Conservation (phyloP, 2,797 vertebrate species). For the Anolis apletophallus region DNA sequence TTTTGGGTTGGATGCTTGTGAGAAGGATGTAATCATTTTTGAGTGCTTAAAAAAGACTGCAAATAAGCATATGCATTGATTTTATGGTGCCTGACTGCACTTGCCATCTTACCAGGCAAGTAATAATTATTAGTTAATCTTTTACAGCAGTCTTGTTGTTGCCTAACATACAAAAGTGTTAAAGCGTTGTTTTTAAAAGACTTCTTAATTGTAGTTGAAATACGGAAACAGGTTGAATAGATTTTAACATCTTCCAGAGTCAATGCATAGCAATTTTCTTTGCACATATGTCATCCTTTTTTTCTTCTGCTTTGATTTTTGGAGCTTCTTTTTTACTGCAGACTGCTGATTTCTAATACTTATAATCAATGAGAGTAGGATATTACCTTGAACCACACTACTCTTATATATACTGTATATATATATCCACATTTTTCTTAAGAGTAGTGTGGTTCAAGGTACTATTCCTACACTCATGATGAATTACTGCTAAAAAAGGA, state of each 20-base stretch:
- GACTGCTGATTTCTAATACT: conserved; percentile 34
- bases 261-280: conserved; percentile 56
- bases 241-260: conserved; percentile 44
- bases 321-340: conserved; percentile 17
- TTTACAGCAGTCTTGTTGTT: conserved; percentile 23
- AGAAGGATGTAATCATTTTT: not conserved
- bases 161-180: conserved; percentile 22
- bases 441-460: no score
- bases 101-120: not conserved
- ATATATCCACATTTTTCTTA: not conserved
- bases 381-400: conserved; percentile 43
- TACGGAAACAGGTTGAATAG: not conserved
- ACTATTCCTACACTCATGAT: no score
- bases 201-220: conserved; percentile 35
- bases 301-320: conserved; percentile 2
- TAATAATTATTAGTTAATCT: conserved; percentile 43
- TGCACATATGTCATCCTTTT: conserved; percentile 10
- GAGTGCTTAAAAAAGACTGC: not conserved
- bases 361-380: conserved; percentile 39
- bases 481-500: conserved; percentile 19
- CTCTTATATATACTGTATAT: conserved; percentile 36
- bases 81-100: not conserved
- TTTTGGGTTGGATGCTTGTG: not conserved
- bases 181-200: conserved; percentile 39
- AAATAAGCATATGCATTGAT: not conserved